Percentiles rank a stretch among this genome's conserved stretches.
Evolutionary conservation across 2,797 vertebrate genomes (phyloP).

Genomic region (Rhinoraja longicauda): DNA sequence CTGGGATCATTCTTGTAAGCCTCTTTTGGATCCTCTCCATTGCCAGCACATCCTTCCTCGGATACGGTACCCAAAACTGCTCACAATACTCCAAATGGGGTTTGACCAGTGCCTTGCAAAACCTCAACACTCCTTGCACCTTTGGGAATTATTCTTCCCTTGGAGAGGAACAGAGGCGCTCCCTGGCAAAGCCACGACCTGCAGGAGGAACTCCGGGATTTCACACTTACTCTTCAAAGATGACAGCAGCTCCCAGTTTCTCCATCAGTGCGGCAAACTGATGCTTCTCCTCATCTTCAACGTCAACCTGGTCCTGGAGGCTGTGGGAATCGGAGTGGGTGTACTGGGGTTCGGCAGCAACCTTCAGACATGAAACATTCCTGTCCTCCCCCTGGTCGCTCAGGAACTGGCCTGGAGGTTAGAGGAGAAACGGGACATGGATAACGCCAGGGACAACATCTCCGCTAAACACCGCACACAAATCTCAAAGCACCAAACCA

Average conservation of each 20-base stretch:
- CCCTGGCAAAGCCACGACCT: not conserved
- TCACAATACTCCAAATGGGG: no score
- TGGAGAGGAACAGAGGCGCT: not conserved
- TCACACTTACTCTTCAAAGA: constrained; percentile 55
- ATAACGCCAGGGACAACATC: not conserved
- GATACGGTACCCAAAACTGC: no score
- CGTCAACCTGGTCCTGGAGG: constrained; percentile 35
- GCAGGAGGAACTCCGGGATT: not conserved
- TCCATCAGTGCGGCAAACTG: constrained; percentile 54
- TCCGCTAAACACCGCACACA: not conserved
- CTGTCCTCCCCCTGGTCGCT: constrained; percentile 41
- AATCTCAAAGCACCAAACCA: not conserved
- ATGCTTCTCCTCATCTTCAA: constrained; percentile 48
- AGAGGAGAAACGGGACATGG: not conserved
- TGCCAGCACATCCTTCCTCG: no score
- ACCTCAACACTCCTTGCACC: no score
- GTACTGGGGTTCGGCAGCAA: constrained; percentile 41
- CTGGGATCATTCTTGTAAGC: no score
- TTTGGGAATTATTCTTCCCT: not conserved
- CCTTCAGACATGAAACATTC: constrained; percentile 43
- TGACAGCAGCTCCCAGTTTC: constrained; percentile 49
- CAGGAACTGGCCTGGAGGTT: constrained; percentile 45
- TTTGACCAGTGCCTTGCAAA: no score
- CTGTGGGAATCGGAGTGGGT: constrained; percentile 39
- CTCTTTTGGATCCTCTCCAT: no score